A percentile compares a stretch with the other conserved stretches of the same genome.
Conservation (phyloP, 2,113 vertebrate genomes). For the Gymnorhina tibicen region DNA sequence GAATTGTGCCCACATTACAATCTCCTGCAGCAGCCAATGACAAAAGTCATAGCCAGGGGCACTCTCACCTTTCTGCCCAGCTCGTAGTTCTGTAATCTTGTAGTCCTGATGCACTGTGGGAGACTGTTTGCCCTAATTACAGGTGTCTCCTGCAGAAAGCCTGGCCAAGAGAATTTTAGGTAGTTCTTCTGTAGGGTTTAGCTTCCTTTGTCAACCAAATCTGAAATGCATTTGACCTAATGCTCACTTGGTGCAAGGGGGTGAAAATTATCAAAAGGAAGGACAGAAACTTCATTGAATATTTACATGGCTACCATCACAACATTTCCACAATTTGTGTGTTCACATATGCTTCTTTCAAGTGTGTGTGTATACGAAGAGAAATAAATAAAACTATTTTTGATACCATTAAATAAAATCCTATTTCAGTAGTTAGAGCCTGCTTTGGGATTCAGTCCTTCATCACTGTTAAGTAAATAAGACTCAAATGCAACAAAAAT, state of each 20-base stretch:
- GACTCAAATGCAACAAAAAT: neutral
- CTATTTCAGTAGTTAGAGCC: neutral
- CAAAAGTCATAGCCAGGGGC: neutral
- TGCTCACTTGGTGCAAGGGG: rapidly evolving
- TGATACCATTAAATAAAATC: neutral
- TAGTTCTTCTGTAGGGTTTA: neutral
- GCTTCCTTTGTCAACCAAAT: neutral
- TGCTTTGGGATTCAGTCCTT: neutral
- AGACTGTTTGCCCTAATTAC: neutral
- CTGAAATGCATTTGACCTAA: neutral
- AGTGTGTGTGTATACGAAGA: neutral
- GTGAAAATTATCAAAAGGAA: neutral
- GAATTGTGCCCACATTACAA: neutral
- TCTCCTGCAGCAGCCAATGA: neutral
- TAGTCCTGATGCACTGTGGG: neutral
- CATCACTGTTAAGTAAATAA: neutral
- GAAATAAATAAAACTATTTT: neutral
- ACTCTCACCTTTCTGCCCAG: neutral
- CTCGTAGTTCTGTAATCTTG: neutral
- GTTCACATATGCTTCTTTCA: neutral
- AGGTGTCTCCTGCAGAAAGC: neutral
- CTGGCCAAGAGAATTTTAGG: neutral
- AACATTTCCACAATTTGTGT: neutral
- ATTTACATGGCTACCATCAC: neutral
- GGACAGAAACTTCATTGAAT: neutral